Percentiles rank a stretch among this genome's conserved stretches.
Conservation (phyloP, 2,113 vertebrate genomes). For the Campylomormyrus numenius region DNA sequence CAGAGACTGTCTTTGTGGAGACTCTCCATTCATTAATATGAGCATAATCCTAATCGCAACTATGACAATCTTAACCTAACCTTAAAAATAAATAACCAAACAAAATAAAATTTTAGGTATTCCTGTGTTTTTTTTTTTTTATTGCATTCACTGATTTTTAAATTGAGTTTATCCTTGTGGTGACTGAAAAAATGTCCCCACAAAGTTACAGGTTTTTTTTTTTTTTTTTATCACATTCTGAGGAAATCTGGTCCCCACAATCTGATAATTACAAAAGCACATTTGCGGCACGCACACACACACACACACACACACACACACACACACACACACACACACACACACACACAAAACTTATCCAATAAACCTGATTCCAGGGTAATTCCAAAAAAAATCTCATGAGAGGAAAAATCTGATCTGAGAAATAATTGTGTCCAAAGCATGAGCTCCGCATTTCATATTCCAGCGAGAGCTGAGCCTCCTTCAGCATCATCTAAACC, state of each 20-base stretch:
- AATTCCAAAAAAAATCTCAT: background rate
- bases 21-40: background rate
- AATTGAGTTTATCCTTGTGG: background rate
- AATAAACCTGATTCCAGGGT: background rate
- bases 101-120: background rate
- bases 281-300: background rate
- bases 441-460: background rate
- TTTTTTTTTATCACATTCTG: background rate
- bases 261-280: background rate
- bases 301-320: background rate
- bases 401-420: background rate
- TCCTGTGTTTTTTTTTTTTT: background rate
- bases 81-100: background rate
- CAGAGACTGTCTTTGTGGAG: background rate
- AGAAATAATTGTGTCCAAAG: slow-evolving; percentile 21
- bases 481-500: slow-evolving; percentile 28
- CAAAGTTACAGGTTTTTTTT: background rate
- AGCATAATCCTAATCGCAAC: background rate
- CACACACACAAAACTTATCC: background rate
- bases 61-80: background rate
- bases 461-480: slow-evolving; percentile 16
- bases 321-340: background rate
- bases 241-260: background rate
- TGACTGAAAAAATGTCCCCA: background rate
- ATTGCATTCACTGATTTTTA: background rate